Conservation (phyloP, 2,797 vertebrate species). For the Sciaenops ocellatus region DNA sequence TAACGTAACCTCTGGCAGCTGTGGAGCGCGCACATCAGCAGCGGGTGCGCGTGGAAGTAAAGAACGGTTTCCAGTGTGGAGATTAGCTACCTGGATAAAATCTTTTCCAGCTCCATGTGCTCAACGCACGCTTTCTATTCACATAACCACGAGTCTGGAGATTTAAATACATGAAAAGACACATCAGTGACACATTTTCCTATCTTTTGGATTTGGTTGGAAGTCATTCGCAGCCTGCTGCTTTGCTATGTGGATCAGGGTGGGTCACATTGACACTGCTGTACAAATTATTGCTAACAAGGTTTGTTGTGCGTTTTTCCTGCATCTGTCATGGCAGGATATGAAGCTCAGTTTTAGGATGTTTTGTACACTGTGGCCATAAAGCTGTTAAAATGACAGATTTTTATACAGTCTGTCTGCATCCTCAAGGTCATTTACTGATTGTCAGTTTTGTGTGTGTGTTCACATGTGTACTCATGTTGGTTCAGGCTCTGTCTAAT, state of each 20-base stretch:
- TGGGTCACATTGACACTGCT: background rate
- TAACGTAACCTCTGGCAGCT: constrained; percentile 51
- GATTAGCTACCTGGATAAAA: constrained; percentile 26
- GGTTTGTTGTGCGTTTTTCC: background rate
- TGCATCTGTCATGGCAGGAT: background rate
- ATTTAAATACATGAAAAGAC: constrained; percentile 39
- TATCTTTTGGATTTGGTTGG: constrained; percentile 25
- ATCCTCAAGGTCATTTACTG: background rate
- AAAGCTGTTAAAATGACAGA: background rate
- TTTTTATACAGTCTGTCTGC: background rate
- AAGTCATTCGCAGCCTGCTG: background rate
- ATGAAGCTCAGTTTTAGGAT: background rate
- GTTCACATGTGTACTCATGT: background rate
- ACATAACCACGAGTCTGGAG: background rate
- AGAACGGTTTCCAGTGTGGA: background rate
- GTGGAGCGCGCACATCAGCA: constrained; percentile 14
- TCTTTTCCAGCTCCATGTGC: constrained; percentile 20
- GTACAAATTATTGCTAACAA: background rate
- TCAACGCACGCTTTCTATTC: background rate
- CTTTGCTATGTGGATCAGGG: constrained; percentile 14
- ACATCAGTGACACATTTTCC: constrained; percentile 10
- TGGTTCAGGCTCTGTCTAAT: background rate
- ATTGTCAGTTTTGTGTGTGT: background rate
- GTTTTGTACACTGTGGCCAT: background rate
- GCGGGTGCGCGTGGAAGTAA: background rate